Evolutionary conservation across 2,888 invertebrate genomes (phyloP).

Genomic region (Phortica magna): DNA sequence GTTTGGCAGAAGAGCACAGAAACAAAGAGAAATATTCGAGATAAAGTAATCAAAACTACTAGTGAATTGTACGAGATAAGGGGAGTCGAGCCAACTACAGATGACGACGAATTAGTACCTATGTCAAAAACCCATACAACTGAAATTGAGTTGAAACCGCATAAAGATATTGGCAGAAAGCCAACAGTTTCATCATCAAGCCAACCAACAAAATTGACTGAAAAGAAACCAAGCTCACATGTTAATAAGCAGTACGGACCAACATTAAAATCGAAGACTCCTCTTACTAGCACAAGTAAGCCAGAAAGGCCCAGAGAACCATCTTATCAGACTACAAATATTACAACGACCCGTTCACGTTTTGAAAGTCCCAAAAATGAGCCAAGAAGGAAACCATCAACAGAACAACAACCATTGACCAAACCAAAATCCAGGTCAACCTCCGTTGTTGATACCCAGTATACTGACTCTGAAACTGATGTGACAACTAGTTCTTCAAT

Average conservation of each 20-base stretch:
- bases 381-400: conserved; percentile 38
- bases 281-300: neutral
- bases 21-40: neutral
- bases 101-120: conserved; percentile 82
- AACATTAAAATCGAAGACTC: conserved; percentile 39
- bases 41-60: conserved; percentile 36
- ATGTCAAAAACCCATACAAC: conserved; percentile 78
- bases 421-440: conserved; percentile 33
- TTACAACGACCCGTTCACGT: conserved; percentile 33
- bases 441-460: conserved; percentile 35
- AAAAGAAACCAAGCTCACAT: conserved; percentile 33
- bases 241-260: conserved; percentile 36
- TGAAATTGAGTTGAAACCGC: conserved; percentile 70
- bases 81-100: conserved; percentile 38
- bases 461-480: conserved; percentile 39
- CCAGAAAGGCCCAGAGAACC: conserved; percentile 44
- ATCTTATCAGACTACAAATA: conserved; percentile 40
- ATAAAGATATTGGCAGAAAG: conserved; percentile 79
- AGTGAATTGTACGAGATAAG: conserved; percentile 43
- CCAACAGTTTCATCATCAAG: conserved; percentile 75
- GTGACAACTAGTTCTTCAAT: conserved; percentile 38
- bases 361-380: conserved; percentile 44
- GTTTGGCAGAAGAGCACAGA: conserved; percentile 36
- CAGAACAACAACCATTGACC: conserved; percentile 41
- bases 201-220: conserved; percentile 42